phyloP scores from a whole-genome alignment of 2,113 vertebrate species.

The Lepidothrix coronata region DNA sequence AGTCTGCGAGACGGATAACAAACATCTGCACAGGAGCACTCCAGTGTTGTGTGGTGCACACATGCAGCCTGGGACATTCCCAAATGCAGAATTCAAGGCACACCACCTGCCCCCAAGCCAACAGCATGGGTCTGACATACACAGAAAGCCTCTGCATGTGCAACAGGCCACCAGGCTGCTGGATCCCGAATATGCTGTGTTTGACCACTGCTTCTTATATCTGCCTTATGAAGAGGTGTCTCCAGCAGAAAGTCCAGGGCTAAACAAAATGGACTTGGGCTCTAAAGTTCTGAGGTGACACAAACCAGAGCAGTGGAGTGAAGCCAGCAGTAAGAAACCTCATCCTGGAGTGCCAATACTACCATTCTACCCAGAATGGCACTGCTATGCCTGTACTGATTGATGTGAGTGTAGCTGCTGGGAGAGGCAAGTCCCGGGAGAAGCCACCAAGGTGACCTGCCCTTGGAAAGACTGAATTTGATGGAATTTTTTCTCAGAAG shows the following conservation, averaged over 20 bases:
- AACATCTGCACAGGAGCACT: not conserved
- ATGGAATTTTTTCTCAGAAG: not conserved
- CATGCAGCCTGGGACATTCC: not conserved
- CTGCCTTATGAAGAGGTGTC: not conserved
- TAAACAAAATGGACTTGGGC: not conserved
- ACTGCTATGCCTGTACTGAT: rapidly evolving
- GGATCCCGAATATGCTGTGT: rapidly evolving
- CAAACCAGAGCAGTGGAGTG: rapidly evolving
- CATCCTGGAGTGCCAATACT: not conserved
- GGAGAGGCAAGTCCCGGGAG: not conserved
- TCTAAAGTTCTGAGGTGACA: not conserved
- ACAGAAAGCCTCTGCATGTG: not conserved
- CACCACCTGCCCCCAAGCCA: not conserved
- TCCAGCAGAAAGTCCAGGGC: not conserved
- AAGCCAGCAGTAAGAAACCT: not conserved
- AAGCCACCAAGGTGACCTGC: not conserved
- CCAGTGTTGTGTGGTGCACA: not conserved
- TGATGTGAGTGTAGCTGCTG: not conserved
- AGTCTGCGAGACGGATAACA: not conserved
- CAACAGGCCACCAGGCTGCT: not conserved
- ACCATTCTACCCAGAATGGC: not conserved
- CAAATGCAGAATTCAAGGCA: not conserved
- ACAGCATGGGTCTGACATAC: not conserved
- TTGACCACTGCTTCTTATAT: not conserved
- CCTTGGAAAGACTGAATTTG: not conserved